phyloP scores from a whole-genome alignment of 2,888 invertebrate species.

The Platycheirus albimanus region DNA sequence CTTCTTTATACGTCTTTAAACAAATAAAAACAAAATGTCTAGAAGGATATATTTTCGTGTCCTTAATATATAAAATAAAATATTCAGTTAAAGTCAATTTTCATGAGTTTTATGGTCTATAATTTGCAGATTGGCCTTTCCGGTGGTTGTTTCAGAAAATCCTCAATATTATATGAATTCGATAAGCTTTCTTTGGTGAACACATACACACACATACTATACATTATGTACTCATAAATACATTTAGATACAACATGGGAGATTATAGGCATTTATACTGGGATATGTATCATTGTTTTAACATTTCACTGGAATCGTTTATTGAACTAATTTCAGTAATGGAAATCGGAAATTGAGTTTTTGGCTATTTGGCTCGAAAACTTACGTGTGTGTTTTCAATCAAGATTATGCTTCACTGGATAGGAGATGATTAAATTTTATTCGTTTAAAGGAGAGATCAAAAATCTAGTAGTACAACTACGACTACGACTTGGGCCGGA shows the following conservation, averaged over 20 bases:
- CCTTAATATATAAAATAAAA: background rate
- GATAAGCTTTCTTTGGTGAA: constrained; percentile 2
- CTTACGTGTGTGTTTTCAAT: constrained; percentile 3
- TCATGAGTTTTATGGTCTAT: constrained; percentile 1
- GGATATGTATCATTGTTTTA: constrained; percentile 24
- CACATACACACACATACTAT: background rate
- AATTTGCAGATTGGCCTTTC: constrained; percentile 1
- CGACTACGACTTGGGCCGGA: background rate
- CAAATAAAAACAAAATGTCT: background rate
- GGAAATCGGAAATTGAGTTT: background rate
- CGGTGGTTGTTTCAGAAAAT: background rate
- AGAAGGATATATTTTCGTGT: background rate
- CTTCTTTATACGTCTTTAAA: background rate
- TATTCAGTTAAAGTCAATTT: constrained; percentile 7
- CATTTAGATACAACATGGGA: background rate
- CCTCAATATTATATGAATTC: background rate
- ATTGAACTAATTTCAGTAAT: constrained; percentile 17
- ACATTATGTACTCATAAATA: background rate
- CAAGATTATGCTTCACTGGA: background rate
- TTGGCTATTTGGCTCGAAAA: background rate
- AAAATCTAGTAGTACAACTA: background rate
- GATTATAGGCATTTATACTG: background rate
- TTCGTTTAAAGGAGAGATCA: background rate
- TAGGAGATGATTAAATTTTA: constrained; percentile 4
- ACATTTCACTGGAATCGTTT: constrained; percentile 11